Evolutionary conservation across 2,888 invertebrate genomes (phyloP).

Genomic region (Drosophila differens): DNA sequence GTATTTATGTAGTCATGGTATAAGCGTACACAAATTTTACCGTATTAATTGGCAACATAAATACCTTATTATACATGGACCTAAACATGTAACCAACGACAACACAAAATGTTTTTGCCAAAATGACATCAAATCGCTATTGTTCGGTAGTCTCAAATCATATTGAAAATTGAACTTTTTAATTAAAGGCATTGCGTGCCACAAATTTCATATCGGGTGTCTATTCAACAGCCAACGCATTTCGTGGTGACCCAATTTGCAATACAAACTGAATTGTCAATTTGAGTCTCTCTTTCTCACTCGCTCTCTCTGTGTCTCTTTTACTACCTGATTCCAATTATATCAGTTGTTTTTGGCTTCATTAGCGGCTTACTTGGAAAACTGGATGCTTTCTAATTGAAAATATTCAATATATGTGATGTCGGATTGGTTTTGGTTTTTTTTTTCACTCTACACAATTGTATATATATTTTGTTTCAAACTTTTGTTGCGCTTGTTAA

Average conservation of each 20-base stretch:
- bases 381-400: neutral
- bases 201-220: neutral
- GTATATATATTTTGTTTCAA: neutral
- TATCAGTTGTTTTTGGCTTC: neutral
- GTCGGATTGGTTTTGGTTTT: neutral
- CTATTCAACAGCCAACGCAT: neutral
- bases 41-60: neutral
- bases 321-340: neutral
- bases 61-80: neutral
- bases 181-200: constrained; percentile 8
- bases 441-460: neutral
- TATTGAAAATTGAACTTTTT: neutral
- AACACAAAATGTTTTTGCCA: neutral
- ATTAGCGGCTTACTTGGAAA: neutral
- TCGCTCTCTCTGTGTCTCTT: neutral
- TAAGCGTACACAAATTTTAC: neutral
- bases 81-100: neutral
- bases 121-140: neutral
- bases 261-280: constrained; percentile 4
- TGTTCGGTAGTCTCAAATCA: neutral
- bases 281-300: neutral
- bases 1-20: neutral
- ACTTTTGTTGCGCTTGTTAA: neutral
- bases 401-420: too few relatives aligned
- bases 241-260: constrained; percentile 11